Evolutionary conservation across 2,797 vertebrate species (phyloP), one percentile per base, ranked within the genome.

Genomic region (Oryzias sinensis): DNA sequence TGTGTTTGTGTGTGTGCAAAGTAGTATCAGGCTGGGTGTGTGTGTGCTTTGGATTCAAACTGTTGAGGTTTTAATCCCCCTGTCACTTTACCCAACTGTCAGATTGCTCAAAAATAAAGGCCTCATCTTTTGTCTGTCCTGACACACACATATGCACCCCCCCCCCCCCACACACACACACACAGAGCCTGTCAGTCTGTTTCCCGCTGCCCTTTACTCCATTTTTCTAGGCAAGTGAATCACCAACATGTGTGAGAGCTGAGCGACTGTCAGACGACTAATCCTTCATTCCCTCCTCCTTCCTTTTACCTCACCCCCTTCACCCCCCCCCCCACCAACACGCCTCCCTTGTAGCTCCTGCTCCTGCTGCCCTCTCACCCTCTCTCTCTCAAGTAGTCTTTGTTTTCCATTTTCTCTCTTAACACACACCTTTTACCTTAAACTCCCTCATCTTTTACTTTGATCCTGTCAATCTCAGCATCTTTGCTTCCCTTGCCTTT

Each of bases 201-300:
- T 73, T 73, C 70, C 52, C 56, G 70, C 48, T 65, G 52, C 61
- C 66, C 49, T 46, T 56, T 44, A 61, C 65, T 60, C 72, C 60
- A 61, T 70, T 75, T 63, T 68, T 80, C 73, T 62, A 67, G 67
- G 68, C 74, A 73, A 55, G 63, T 72, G 65, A 56, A 69, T 72
- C 33, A 60, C 56, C 62, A 60, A 61, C 74, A 76, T 69, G 69
- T 76, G 74, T 80, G 66, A 62, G 68, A 67, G 29, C 62, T 56
- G 58, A 60, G 61, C 49, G 65, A 75, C 81, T 62, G 77, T 69
- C 70, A 62, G 61, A 50, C 58, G 60, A 72, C 77, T 80, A 73
- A 68, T 76, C 76, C 63, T 61, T 74, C 66, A 75, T 27, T 42
- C 59, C 44, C 70, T 68, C 62, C 68, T 62, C 59, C 33, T 52